phyloP scores from a whole-genome alignment of 2,888 invertebrate species.

The Caenorhabditis sp. region DNA sequence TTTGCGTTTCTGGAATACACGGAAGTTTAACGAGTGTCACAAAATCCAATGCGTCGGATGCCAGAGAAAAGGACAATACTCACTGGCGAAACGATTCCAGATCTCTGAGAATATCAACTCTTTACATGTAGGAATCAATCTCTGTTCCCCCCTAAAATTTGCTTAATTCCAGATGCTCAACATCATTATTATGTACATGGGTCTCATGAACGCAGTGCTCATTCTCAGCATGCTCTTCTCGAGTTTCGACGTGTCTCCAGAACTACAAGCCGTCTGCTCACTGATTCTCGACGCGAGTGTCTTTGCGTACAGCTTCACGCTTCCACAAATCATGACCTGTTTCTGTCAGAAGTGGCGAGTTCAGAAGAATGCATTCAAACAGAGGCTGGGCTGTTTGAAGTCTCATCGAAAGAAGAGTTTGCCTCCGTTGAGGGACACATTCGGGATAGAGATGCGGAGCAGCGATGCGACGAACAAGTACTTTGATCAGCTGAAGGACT shows the following conservation, averaged over 20 bases:
- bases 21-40: slow-evolving; percentile 16
- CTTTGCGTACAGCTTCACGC: slow-evolving; percentile 27
- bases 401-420: background rate
- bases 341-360: slow-evolving; percentile 27
- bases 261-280: slow-evolving; percentile 16
- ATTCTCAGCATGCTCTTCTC: slow-evolving; percentile 25
- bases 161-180: slow-evolving; percentile 33
- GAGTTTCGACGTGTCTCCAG: slow-evolving; percentile 25
- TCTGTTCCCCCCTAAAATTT: background rate
- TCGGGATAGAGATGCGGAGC: slow-evolving; percentile 9
- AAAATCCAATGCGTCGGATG: background rate
- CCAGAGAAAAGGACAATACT: slow-evolving; percentile 12
- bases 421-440: slow-evolving; percentile 17
- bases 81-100: slow-evolving; percentile 33
- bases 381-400: slow-evolving; percentile 9
- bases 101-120: slow-evolving; percentile 32
- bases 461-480: slow-evolving; percentile 19
- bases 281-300: slow-evolving; percentile 11
- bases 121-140: slow-evolving; percentile 15
- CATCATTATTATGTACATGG: slow-evolving; percentile 23
- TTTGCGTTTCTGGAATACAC: slow-evolving; percentile 17
- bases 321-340: slow-evolving; percentile 42
- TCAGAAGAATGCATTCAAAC: slow-evolving; percentile 6
- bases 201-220: slow-evolving; percentile 24
- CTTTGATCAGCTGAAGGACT: slow-evolving; percentile 28